Percentiles rank a stretch among this genome's conserved stretches.
Evolutionary conservation across 2,888 invertebrate genomes (phyloP).

Genomic region (Sinhomidia bicolor): DNA sequence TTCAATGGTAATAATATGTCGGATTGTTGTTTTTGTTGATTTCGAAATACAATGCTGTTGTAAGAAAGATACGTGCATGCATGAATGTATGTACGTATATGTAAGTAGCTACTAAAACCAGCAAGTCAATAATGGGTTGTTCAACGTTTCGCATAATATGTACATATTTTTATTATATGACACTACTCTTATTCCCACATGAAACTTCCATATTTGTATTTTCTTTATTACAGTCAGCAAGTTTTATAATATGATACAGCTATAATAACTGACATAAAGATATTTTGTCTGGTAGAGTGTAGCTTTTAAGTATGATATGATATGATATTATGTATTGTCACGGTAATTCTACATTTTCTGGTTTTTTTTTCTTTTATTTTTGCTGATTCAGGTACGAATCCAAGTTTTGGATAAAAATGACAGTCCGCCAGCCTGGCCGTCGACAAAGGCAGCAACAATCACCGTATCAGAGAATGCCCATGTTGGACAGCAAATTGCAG

Average conservation of each 20-base stretch:
- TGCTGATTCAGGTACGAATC: conserved; percentile 76
- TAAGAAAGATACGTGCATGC: no score
- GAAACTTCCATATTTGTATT: conserved; percentile 54
- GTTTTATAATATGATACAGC: neutral
- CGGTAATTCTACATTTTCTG: neutral
- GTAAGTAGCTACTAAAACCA: conserved; percentile 88
- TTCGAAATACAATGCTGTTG: neutral
- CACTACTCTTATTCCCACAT: conserved; percentile 29
- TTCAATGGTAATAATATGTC: neutral
- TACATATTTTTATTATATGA: conserved; percentile 6
- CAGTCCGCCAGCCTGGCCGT: conserved; percentile 95
- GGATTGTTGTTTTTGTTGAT: conserved; percentile 15
- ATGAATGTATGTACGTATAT: no score
- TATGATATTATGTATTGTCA: no score
- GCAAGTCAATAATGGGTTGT: conserved; percentile 85
- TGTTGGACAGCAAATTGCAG: conserved; percentile 90
- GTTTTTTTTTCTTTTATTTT: conserved; percentile 13
- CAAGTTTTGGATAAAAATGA: conserved; percentile 92
- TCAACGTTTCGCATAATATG: conserved; percentile 20
- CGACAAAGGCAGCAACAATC: conserved; percentile 87
- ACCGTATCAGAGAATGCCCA: conserved; percentile 93
- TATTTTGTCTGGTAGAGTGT: neutral
- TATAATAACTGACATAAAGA: neutral
- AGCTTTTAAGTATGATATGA: neutral
- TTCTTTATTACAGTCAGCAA: conserved; percentile 12